These are phyloP conservation scores for Stichopus chloronotus DNA, from an alignment of 35 echinoderm and acorn worm genomes.

Conservation along the genomic window DNA sequence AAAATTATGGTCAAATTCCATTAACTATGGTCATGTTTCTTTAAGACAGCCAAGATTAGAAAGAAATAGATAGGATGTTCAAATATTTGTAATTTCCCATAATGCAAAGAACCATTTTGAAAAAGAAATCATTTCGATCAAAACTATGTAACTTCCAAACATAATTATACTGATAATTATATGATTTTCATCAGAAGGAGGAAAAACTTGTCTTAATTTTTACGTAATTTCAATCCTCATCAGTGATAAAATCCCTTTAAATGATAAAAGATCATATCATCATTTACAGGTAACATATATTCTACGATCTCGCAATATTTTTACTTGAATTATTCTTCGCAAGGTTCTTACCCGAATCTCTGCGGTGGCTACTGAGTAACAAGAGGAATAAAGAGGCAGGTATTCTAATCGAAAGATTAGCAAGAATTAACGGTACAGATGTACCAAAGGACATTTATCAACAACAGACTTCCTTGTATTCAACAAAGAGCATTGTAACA, in stretches of 20 bases:
- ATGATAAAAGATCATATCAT: not conserved
- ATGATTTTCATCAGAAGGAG: too few relatives aligned
- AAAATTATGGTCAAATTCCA: too few relatives aligned
- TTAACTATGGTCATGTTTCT: too few relatives aligned
- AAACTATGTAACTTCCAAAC: too few relatives aligned
- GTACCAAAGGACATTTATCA: not conserved
- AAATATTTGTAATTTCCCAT: too few relatives aligned
- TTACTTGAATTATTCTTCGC: not conserved
- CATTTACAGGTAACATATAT: not conserved
- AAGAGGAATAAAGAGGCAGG: conserved; percentile 23
- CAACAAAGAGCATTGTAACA: not conserved
- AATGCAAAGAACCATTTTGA: too few relatives aligned
- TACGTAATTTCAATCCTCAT: too few relatives aligned
- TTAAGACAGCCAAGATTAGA: too few relatives aligned
- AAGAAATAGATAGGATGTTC: too few relatives aligned
- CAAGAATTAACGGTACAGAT: conserved; percentile 21
- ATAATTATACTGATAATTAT: too few relatives aligned
- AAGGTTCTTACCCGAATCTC: conserved; percentile 54
- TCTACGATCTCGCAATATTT: not conserved
- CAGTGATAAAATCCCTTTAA: not conserved
- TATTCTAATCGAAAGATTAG: conserved; percentile 10
- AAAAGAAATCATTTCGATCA: too few relatives aligned
- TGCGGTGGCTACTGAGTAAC: conserved; percentile 42
- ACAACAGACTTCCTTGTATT: not conserved
- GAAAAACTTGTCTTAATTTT: too few relatives aligned